Evolutionary conservation across 2,797 vertebrate genomes (phyloP).

Genomic region (Schizothorax lantsangensis): DNA sequence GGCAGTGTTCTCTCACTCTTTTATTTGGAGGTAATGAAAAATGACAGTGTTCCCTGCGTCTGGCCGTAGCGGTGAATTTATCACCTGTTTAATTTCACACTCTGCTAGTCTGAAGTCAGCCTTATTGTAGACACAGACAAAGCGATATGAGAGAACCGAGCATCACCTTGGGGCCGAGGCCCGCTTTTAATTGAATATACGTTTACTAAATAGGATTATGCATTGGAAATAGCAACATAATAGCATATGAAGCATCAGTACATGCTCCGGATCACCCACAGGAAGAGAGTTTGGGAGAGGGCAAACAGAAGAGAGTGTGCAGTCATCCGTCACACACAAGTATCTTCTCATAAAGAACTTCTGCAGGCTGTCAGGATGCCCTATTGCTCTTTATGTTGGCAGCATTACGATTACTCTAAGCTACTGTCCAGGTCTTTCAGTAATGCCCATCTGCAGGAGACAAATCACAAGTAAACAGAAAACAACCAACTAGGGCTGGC

Average conservation of each 20-base stretch:
- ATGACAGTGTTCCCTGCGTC: conserved; percentile 73
- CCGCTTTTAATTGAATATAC: conserved; percentile 75
- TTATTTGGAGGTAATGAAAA: conserved; percentile 84
- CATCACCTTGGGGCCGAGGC: conserved; percentile 67
- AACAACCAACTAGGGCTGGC: background rate
- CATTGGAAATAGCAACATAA: conserved; percentile 62
- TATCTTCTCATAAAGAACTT: conserved; percentile 43
- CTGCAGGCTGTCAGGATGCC: conserved; percentile 41
- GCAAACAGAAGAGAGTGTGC: conserved; percentile 49
- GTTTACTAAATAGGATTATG: conserved; percentile 77
- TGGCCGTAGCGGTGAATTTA: conserved; percentile 78
- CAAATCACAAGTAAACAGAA: conserved; percentile 61
- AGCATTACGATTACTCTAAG: conserved; percentile 70
- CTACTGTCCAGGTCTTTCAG: conserved; percentile 61
- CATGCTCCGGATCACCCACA: conserved; percentile 3
- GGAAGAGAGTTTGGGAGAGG: conserved; percentile 15
- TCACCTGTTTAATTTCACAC: conserved; percentile 88
- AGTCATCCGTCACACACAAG: conserved; percentile 39
- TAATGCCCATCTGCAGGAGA: conserved; percentile 50
- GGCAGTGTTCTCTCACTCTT: conserved; percentile 75
- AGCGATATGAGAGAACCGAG: conserved; percentile 71
- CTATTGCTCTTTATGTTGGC: conserved; percentile 62
- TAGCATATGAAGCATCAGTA: conserved; percentile 27
- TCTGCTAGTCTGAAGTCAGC: conserved; percentile 74
- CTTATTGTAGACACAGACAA: conserved; percentile 77